Evolutionary conservation across 2,888 invertebrate species (phyloP), one percentile per base, ranked within the genome.

Genomic region (Ceraclea dissimilis): DNA sequence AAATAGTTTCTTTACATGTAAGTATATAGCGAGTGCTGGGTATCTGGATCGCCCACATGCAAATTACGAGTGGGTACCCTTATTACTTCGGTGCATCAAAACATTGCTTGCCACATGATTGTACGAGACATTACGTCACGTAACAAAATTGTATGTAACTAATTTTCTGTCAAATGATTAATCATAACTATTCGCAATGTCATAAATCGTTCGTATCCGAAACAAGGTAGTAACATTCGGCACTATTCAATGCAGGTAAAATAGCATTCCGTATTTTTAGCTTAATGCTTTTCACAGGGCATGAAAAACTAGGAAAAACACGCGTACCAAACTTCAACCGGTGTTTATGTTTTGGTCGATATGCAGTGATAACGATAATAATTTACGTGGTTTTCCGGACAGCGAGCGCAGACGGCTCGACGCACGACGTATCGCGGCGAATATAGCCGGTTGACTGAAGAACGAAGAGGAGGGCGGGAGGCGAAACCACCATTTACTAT

Each of bases 401-500:
- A 17, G 54, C 34, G 20, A 39, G 20, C 51, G 20, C 16, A 18
- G 18, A 46, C 26, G 17, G 46, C 17, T 39, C 39, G 39, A 39
- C 39, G 39, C 2, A 58, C 58, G 44, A 43, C 33, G 49, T 34
- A 31, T 49, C 58, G 52, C 58, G 54, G 54, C 58, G 54, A 52
- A 51, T 43, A 54, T 54, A 50, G 54, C 58, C 58, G 58, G 58
- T 49, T 47, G 54, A 58, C 58, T 58, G 54, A 39, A 39, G 31
- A 44, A 49, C 39, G 44, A 19, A 11, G 26, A 47, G 19, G 57
- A 19, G 4, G 47, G 22, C 22, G 49, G 33, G 33, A 18, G 54
- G n/a, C 18, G 4, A 26, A 4, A 26, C 26, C 26, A 26, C 26
- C 26, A 26, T 26, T 10, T 26, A 26, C 18, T 16, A 19, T 19